Evolutionary conservation across 2,888 invertebrate genomes (phyloP), one percentile per base, ranked within the genome.

Genomic region (Arge pagana): DNA sequence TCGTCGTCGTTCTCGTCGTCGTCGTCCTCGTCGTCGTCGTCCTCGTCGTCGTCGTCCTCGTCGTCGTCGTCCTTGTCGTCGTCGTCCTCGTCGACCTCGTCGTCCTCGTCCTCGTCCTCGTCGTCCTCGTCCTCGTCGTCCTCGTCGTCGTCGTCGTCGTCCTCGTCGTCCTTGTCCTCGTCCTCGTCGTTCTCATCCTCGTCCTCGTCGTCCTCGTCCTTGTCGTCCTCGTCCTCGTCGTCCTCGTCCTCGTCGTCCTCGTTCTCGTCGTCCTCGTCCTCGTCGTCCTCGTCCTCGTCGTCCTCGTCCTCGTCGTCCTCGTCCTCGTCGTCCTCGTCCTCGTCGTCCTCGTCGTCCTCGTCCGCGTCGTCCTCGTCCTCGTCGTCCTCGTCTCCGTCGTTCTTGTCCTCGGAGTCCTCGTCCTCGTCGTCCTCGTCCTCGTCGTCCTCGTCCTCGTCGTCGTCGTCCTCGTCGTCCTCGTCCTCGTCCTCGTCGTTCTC

Each of bases 191-290:
- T n/a, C n/a, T n/a, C n/a, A n/a, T n/a, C n/a, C n/a, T n/a, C n/a
- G n/a, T n/a, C n/a, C n/a, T n/a, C n/a, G n/a, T n/a, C n/a, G n/a
- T n/a, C n/a, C n/a, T n/a, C n/a, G n/a, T n/a, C n/a, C n/a, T n/a
- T n/a, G n/a, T n/a, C n/a, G n/a, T n/a, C n/a, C n/a, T n/a, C n/a
- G n/a, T n/a, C n/a, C n/a, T n/a, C n/a, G n/a, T n/a, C n/a, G n/a
- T n/a, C n/a, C n/a, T n/a, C n/a, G n/a, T n/a, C n/a, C n/a, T n/a
- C n/a, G n/a, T n/a, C n/a, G n/a, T n/a, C n/a, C n/a, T n/a, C n/a
- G n/a, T n/a, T n/a, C 15, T 23, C 15, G n/a, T 35, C 48, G 43
- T 33, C 16, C 36, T 5, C 48, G 23, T 33, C 11, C 41, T 26
- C 41, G 13, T 19, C 26, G 16, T 24, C 50, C 15, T 23, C 24